These are phyloP conservation scores for Tyrophagus putrescentiae DNA, from an alignment of 1,140 invertebrate species.

Conservation along the genomic window DNA sequence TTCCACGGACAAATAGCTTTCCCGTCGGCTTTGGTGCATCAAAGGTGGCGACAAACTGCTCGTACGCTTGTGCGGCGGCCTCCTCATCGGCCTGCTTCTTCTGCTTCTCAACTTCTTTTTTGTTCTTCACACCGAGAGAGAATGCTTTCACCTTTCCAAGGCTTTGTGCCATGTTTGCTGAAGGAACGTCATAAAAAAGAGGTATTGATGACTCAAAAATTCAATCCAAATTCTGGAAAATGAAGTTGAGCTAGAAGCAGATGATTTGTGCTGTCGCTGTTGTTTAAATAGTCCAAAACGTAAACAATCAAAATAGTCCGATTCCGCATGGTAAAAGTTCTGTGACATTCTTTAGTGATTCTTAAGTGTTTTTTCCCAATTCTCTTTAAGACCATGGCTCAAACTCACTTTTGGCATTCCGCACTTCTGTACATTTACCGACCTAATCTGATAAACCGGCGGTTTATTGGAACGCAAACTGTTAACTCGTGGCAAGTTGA, in stretches of 20 bases:
- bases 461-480: conserved; percentile 24
- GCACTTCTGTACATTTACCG: conserved; percentile 35
- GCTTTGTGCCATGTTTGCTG: background rate
- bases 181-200: no score
- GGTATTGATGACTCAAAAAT: no score
- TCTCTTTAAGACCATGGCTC: no score
- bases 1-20: conserved; percentile 92
- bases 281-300: no score
- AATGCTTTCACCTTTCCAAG: conserved; percentile 13
- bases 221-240: no score
- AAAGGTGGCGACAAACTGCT: conserved; percentile 94
- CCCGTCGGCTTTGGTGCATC: conserved; percentile 64
- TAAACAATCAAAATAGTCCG: no score
- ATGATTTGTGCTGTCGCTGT: no score
- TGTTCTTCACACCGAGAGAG: conserved; percentile 6
- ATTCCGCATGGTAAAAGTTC: no score
- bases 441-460: conserved; percentile 35
- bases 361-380: no score
- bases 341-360: no score
- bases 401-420: conserved; percentile 27
- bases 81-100: conserved; percentile 26
- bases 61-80: conserved; percentile 54
- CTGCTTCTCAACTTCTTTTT: conserved; percentile 24
- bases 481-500: background rate
- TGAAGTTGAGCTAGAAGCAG: no score